Base-by-base conservation (phyloP, 2,888 invertebrate species). In the Thereva nobilitata region DNA sequence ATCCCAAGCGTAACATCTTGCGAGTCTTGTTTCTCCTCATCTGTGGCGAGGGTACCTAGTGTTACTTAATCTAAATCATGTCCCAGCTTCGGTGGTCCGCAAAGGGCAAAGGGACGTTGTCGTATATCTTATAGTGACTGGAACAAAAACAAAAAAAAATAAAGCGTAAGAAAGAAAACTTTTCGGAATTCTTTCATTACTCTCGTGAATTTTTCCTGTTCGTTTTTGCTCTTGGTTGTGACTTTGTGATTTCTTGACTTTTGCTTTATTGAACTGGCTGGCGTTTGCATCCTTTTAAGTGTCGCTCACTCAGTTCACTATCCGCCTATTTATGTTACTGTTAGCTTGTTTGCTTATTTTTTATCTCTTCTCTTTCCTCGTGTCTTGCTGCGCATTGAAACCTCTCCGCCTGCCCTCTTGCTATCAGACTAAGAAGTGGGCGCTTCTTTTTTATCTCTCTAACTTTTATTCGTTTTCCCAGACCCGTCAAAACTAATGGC, bases 1-100 rank as follows among this genome's bases (percentile, higher is more conserved):
- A 61, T 61, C 61, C 61, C 50, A 61, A 50, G 61, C 49, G 61
- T 61, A 61, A 61, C 61, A 61, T 61, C 61, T 61, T 61, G 61
- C 34, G 61, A 61, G 35, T 61, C 61, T 61, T 61, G 61, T 61
- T 61, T 61, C 61, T 61, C 41, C 61, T 61, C 50, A 61, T 35
- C 61, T 61, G 40, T 12, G 23, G 50, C 41, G 50, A 12, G n/a
- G 37, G 40, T n/a, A 49, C 61, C 23, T 41, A 50, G 50, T 50
- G 50, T 9, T 47, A 12, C 35, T 23, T 23, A 23, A 2, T 23
- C 23, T 23, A 2, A 23, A 23, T 23, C 23, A 23, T 23, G 23
- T 23, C 2, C 23, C 23, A 23, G 23, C 23, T 23, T 23, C 23
- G 23, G 23, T 23, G 23, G 23, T 23, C 23, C 23, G 23, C 23